phyloP scores from a whole-genome alignment of 1,140 invertebrate species.

The Sycobia sp. region DNA sequence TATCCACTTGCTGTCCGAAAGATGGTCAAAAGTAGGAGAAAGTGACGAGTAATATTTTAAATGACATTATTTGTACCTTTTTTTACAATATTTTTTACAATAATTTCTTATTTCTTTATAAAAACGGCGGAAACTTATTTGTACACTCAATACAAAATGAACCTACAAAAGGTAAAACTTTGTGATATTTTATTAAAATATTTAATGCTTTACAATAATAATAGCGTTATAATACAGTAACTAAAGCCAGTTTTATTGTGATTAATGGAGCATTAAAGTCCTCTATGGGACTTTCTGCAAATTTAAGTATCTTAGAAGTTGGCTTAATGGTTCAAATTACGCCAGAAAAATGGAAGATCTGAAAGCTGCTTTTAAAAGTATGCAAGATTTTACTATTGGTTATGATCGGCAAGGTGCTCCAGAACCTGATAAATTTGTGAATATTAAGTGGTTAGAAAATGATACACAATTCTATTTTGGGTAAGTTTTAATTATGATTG shows the following conservation, averaged over 20 bases:
- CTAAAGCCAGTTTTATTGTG: constrained; percentile 88
- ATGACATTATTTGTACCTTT: too few relatives aligned
- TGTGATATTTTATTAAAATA: background rate
- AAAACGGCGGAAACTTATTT: too few relatives aligned
- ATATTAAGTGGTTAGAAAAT: constrained; percentile 79
- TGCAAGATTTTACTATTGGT: constrained; percentile 76
- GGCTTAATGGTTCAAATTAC: constrained; percentile 88
- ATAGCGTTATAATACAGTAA: too few relatives aligned
- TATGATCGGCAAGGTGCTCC: constrained; percentile 71
- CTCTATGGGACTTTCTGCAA: constrained; percentile 79
- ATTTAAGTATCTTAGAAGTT: constrained; percentile 88
- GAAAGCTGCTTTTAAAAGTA: constrained; percentile 75
- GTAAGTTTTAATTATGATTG: constrained; percentile 67
- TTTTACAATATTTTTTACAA: too few relatives aligned
- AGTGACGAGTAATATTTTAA: too few relatives aligned
- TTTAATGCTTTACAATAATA: too few relatives aligned
- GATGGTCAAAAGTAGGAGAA: too few relatives aligned
- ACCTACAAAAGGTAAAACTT: constrained; percentile 71
- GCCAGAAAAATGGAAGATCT: constrained; percentile 77
- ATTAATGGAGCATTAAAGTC: constrained; percentile 87
- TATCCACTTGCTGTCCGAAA: too few relatives aligned
- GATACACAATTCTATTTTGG: constrained; percentile 81
- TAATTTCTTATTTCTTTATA: too few relatives aligned
- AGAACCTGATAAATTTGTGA: constrained; percentile 75
- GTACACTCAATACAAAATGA: constrained; percentile 83